Percentiles rank a stretch among this genome's conserved stretches.
phyloP scores from a whole-genome alignment of 2,797 vertebrate genomes.

The Prionace glauca region DNA sequence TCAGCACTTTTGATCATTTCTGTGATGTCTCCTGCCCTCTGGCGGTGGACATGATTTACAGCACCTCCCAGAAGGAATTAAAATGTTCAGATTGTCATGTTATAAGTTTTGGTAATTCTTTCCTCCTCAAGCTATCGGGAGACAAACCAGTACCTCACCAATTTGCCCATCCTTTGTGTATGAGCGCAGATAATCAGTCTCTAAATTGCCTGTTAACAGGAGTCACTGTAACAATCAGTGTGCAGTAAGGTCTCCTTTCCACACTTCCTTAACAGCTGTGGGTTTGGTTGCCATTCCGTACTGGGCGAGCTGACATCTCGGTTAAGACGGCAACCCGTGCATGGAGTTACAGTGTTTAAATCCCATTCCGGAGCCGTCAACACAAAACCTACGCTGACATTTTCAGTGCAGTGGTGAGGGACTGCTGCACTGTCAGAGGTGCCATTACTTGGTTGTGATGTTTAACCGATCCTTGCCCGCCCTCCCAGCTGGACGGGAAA shows the following conservation, averaged over 20 bases:
- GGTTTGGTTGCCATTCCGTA: background rate
- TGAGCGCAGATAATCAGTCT: background rate
- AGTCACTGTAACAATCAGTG: background rate
- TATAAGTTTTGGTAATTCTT: background rate
- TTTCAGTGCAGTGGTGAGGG: background rate
- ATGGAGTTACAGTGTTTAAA: background rate
- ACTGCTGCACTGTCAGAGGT: background rate
- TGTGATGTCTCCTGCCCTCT: conserved; percentile 29
- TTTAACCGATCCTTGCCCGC: background rate
- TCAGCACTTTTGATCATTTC: background rate
- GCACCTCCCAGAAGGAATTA: background rate
- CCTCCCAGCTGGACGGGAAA: background rate
- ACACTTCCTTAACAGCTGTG: background rate
- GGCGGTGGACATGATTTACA: background rate
- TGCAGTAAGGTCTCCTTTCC: background rate
- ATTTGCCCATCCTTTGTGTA: background rate
- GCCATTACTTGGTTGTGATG: background rate
- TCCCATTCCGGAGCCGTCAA: background rate
- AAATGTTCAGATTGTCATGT: background rate
- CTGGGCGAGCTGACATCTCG: background rate
- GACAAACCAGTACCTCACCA: background rate
- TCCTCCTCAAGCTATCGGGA: background rate
- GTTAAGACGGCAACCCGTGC: background rate
- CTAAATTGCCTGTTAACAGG: background rate
- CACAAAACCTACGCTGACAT: background rate